Evolutionary conservation across 1,140 invertebrate genomes (phyloP), one percentile per base, ranked within the genome.

Genomic region (Cydia fagiglandana): DNA sequence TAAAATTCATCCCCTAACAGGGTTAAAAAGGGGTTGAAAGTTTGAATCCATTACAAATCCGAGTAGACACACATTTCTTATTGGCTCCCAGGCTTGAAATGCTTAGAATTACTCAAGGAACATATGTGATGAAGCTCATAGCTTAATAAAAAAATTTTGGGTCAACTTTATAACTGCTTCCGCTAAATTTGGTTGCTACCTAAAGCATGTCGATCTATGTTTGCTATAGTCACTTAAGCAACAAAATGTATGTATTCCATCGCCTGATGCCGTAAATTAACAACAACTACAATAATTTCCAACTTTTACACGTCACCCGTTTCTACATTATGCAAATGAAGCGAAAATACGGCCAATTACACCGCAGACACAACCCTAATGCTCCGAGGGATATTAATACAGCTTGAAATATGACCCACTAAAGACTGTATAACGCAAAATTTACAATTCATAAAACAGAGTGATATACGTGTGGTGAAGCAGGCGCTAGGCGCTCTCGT

Each of bases 381-480:
- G 73, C 76, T 61, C 64, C 70, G 75, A 73, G 76, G 53, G 76
- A 83, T 84, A 87, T 88, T 91, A 88, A 88, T 89, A 85, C 82
- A 84, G 82, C 76, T 82, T 90, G 87, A 91, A 88, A 88, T 90
- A 90, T 87, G 80, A 79, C 88, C 80, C 83, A 88, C 88, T 91
- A 90, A 90, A 90, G 83, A 90, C 87, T 87, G 81, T 88, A 91
- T 89, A 90, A 90, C 83, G 86, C 84, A 79, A 87, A 90, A 91
- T 90, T 90, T 90, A 91, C 88, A 91, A 91, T 90, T 90, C 88
- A 91, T 91, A 91, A 90, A 90, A 86, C 82, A 80, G 80, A 86
- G 88, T 91, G 89, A 88, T 90, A 89, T 90, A 90, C 76, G 83
- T 80, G 78, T 77, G 77, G 82, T 80, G 77, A 2, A 41, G 84